phyloP scores from a whole-genome alignment of 2,888 invertebrate species.

The Antheraea yamamai region DNA sequence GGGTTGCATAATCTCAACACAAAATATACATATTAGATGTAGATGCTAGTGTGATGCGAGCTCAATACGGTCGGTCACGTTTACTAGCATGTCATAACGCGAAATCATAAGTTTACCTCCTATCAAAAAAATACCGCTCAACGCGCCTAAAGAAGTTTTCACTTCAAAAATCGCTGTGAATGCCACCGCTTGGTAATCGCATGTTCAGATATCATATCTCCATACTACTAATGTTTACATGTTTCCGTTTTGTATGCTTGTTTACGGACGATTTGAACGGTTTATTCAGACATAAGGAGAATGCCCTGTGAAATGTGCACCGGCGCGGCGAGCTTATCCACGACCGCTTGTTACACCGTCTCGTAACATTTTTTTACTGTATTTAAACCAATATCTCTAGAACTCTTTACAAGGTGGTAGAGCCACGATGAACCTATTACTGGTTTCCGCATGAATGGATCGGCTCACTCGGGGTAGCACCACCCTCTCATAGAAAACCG shows the following conservation, averaged over 20 bases:
- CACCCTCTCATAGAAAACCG: too few species aligned
- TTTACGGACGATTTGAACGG: constrained; percentile 1
- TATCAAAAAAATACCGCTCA: too few species aligned
- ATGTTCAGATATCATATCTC: not conserved
- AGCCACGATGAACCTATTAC: too few species aligned
- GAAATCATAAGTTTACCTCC: too few species aligned
- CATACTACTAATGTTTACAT: not conserved
- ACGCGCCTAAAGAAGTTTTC: too few species aligned
- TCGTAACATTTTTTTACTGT: not conserved
- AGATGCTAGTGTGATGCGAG: too few species aligned
- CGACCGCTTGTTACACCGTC: not conserved
- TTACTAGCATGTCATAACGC: too few species aligned
- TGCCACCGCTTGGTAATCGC: not conserved
- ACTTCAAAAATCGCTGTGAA: not conserved
- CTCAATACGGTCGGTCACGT: too few species aligned
- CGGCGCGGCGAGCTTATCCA: constrained; percentile 1
- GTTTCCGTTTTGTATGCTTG: constrained; percentile 1
- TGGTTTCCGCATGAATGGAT: too few species aligned
- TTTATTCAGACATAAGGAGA: constrained; percentile 12
- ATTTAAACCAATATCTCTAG: not conserved
- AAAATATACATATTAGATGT: too few species aligned
- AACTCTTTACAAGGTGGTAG: not conserved
- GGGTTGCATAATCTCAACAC: too few species aligned
- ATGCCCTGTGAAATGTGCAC: constrained; percentile 10
- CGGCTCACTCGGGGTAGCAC: too few species aligned